Evolutionary conservation across 2,888 invertebrate species (phyloP).

Genomic region (Malachius bipustulatus): DNA sequence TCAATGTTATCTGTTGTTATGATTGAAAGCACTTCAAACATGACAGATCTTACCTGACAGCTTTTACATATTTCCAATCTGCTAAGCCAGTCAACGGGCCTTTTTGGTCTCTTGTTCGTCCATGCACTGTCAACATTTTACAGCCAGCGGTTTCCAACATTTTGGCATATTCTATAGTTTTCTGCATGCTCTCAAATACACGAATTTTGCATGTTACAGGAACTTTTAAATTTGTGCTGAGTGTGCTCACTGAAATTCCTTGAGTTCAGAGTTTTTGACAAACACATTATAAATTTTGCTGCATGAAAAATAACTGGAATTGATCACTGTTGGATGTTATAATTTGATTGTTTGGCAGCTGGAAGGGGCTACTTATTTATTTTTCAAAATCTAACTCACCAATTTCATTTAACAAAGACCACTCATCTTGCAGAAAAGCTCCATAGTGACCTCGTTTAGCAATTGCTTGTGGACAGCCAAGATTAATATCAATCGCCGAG

Average conservation of each 20-base stretch:
- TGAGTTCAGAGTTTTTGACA: too few relatives aligned
- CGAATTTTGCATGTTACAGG: conserved; percentile 97
- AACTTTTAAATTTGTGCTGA: conserved; percentile 58
- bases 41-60: conserved; percentile 55
- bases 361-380: too few relatives aligned
- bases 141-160: conserved; percentile 93
- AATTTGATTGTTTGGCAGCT: too few relatives aligned
- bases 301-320: too few relatives aligned
- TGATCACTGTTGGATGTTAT: too few relatives aligned
- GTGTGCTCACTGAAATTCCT: conserved; percentile 55
- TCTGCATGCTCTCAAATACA: conserved; percentile 72
- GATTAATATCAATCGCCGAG: conserved; percentile 92
- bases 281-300: too few relatives aligned
- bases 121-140: conserved; percentile 87
- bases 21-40: background rate
- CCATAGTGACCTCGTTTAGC: conserved; percentile 95
- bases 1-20: background rate
- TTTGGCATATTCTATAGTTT: conserved; percentile 82
- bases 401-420: conserved; percentile 72
- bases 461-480: conserved; percentile 97
- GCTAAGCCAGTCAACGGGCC: conserved; percentile 93
- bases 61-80: conserved; percentile 86
- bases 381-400: too few relatives aligned
- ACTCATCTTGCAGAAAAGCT: conserved; percentile 91
- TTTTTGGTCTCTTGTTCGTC: conserved; percentile 89